A percentile compares a stretch with the other conserved stretches of the same genome.
Evolutionary conservation across 35 echinoderm and acorn worm genomes (phyloP).

Genomic region (Patiria miniata): DNA sequence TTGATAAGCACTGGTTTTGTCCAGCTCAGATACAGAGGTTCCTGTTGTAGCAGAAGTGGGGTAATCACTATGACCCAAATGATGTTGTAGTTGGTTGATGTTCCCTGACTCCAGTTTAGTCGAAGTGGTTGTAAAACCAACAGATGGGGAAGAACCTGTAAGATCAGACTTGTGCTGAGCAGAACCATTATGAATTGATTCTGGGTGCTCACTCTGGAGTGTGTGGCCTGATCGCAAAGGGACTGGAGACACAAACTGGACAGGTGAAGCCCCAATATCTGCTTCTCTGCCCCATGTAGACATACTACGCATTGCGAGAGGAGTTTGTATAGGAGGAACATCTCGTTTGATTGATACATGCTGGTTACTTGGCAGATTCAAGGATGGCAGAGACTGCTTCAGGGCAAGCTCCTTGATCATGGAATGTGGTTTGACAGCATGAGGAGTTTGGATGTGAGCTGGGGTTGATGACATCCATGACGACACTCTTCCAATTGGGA

Average conservation of each 20-base stretch:
- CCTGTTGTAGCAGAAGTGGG: neutral
- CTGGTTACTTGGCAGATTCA: neutral
- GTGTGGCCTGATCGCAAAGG: neutral
- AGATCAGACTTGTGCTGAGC: neutral
- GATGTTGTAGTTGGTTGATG: too few species aligned
- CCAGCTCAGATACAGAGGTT: too few species aligned
- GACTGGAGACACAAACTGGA: neutral
- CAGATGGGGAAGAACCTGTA: too few species aligned
- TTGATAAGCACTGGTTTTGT: too few species aligned
- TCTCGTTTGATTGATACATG: neutral
- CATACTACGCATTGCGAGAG: conserved; percentile 27
- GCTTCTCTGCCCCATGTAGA: neutral
- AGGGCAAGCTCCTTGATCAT: conserved; percentile 9
- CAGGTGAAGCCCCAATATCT: neutral
- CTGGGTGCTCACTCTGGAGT: neutral
- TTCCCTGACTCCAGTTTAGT: too few species aligned
- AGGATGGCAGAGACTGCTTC: neutral
- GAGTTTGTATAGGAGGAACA: conserved; percentile 22
- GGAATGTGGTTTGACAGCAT: conserved; percentile 26
- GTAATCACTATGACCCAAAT: neutral
- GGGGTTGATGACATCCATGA: neutral
- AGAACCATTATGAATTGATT: neutral
- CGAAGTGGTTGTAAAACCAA: too few species aligned
- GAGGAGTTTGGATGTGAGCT: neutral
- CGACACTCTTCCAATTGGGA: neutral